These are phyloP conservation scores for Neodiprion pinetum DNA, from an alignment of 1,140 invertebrate species.

Conservation along the genomic window DNA sequence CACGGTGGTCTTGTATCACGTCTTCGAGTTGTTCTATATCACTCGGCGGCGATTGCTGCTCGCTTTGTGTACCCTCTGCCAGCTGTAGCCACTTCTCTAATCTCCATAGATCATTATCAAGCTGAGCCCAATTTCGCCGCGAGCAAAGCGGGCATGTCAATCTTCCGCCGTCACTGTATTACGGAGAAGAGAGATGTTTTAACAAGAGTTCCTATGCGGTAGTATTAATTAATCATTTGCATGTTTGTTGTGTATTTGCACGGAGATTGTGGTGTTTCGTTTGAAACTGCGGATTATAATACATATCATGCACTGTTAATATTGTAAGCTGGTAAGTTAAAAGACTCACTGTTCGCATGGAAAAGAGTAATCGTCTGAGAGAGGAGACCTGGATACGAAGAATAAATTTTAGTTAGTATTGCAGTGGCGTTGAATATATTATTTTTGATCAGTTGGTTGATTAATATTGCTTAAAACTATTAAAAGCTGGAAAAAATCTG, in stretches of 20 bases:
- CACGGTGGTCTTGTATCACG: conserved; percentile 80
- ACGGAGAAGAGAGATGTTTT: conserved; percentile 27
- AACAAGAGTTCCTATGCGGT: conserved; percentile 1
- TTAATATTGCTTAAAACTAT: conserved; percentile 23
- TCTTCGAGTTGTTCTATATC: conserved; percentile 87
- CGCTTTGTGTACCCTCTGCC: conserved; percentile 81
- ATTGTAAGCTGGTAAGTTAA: conserved; percentile 28
- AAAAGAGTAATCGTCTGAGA: conserved; percentile 69
- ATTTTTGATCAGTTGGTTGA: not conserved
- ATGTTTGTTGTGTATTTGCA: not conserved
- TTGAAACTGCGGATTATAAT: conserved; percentile 17
- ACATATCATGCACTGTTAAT: not conserved
- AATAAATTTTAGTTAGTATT: conserved; percentile 35
- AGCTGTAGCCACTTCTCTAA: conserved; percentile 90
- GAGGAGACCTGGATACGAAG: conserved; percentile 64
- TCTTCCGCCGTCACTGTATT: conserved; percentile 73
- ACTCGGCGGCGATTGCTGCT: conserved; percentile 71
- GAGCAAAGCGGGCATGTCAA: conserved; percentile 83
- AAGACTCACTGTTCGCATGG: conserved; percentile 74
- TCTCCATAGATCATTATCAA: conserved; percentile 88
- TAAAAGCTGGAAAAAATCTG: conserved; percentile 25
- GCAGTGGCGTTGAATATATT: not conserved
- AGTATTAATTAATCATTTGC: not conserved
- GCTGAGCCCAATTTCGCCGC: conserved; percentile 85
- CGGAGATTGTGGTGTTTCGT: not conserved